These are phyloP conservation scores for Speoplatyrhinus poulsoni DNA, from an alignment of 2,113 vertebrate genomes.

Conservation along the genomic window DNA sequence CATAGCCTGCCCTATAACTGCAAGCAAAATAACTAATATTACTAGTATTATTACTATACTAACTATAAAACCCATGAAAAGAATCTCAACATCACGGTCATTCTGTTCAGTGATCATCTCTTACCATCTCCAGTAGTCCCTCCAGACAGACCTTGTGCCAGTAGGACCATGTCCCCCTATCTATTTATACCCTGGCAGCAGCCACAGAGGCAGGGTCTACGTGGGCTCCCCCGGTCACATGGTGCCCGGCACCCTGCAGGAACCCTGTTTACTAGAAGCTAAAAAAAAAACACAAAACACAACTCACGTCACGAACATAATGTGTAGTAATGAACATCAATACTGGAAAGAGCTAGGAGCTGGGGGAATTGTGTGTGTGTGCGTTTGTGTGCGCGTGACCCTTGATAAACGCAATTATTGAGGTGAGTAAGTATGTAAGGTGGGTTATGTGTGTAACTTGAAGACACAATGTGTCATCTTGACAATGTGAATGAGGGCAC, in stretches of 20 bases:
- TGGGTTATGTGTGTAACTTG: too few relatives aligned
- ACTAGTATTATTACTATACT: too few relatives aligned
- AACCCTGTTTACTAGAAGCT: slow-evolving; percentile 64
- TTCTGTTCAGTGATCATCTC: background rate
- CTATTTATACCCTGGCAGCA: slow-evolving; percentile 59
- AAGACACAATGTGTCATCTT: too few relatives aligned
- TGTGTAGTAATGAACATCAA: slow-evolving; percentile 44
- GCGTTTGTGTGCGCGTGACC: background rate
- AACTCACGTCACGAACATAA: slow-evolving; percentile 53
- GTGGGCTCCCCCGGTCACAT: slow-evolving; percentile 42
- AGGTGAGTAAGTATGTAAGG: too few relatives aligned
- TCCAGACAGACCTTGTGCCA: slow-evolving; percentile 15
- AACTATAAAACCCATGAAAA: too few relatives aligned
- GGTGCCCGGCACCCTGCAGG: slow-evolving; percentile 46
- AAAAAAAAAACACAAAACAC: slow-evolving; percentile 38
- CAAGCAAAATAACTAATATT: too few relatives aligned
- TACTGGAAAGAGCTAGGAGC: slow-evolving; percentile 8
- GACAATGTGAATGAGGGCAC: too few relatives aligned
- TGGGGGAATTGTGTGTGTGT: slow-evolving; percentile 8
- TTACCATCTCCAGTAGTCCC: background rate
- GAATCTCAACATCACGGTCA: too few relatives aligned
- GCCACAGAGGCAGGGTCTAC: slow-evolving; percentile 65
- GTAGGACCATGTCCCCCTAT: slow-evolving; percentile 9
- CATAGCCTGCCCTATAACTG: too few relatives aligned
- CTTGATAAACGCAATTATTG: too few relatives aligned